Base-by-base conservation (phyloP, 2,888 invertebrate genomes). In the Leucoma salicis region DNA sequence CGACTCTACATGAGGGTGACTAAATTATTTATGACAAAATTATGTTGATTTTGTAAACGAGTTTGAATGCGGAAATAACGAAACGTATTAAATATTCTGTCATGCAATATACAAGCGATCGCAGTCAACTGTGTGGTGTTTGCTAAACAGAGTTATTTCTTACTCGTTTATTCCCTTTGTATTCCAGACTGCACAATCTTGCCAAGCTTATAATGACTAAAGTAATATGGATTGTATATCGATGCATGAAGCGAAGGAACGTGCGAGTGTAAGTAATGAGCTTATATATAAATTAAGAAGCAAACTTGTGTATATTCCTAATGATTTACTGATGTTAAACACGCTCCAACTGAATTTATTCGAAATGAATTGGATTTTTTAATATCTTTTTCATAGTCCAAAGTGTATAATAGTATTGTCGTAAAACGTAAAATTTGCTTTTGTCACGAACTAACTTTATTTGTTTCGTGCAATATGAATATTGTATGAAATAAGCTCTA, bases 61-160 rank as follows among this genome's bases (percentile, higher is more conserved):
- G 62, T 54, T 58, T 42, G 15, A 44, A 46, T 45, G 40, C 49
- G 52, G 59, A 60, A 62, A 58, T 46, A 40, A 46, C 40, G 4
- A 51, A 56, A 66, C 53, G 45, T 50, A 46, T 62, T 55, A 48
- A 49, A 25, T 55, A 57, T 57, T 57, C 58, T 55, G 44, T 57
- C 59, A 57, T 60, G 58, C 59, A 46, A 53, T 35, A 31, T 41
- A 35, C 46, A 35, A 49, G 28, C 25, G 46, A 51, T 42, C 63
- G 57, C 64, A 66, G 53, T 46, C 67, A 68, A 68, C 66, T 58
- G 60, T 61, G 74, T 62, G 72, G 70, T 80, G 80, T 78, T 79
- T 76, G 80, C 77, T 77, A 84, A 82, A 84, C 82, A 82, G 70
- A 65, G 66, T 67, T 71, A 70, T 74, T 74, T 71, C 62, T 44